phyloP scores from a whole-genome alignment of 1,140 invertebrate species.

The Dufourea novaeangliae region DNA sequence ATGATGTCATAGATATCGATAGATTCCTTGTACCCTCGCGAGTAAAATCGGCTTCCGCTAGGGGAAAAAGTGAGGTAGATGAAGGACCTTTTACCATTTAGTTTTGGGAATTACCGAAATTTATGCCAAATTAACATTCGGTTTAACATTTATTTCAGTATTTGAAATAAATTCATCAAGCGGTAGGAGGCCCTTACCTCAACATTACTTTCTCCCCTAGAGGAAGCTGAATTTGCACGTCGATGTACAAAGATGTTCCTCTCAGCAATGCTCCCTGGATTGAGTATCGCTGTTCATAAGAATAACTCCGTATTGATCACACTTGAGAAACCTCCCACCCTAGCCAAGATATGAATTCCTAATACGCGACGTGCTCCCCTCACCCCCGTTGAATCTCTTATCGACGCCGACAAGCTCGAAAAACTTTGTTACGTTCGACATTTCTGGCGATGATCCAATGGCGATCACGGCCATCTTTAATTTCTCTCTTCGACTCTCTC shows the following conservation, averaged over 20 bases:
- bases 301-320: slow-evolving; percentile 75
- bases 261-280: slow-evolving; percentile 29
- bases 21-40: too few relatives aligned
- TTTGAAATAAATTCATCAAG: too few relatives aligned
- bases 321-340: slow-evolving; percentile 64
- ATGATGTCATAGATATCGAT: background rate
- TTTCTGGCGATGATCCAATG: slow-evolving; percentile 72
- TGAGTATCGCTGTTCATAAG: slow-evolving; percentile 73
- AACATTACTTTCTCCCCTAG: too few relatives aligned
- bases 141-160: too few relatives aligned
- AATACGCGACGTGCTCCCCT: slow-evolving; percentile 57
- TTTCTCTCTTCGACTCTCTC: slow-evolving; percentile 73
- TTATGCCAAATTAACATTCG: too few relatives aligned
- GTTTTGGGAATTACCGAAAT: too few relatives aligned
- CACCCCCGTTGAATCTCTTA: slow-evolving; percentile 43
- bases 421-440: slow-evolving; percentile 69
- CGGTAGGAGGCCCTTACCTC: too few relatives aligned
- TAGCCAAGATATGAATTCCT: slow-evolving; percentile 75
- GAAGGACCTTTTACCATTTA: too few relatives aligned
- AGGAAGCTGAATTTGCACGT: too few relatives aligned
- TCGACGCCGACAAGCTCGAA: slow-evolving; percentile 61
- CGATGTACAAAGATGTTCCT: background rate
- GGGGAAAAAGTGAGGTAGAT: too few relatives aligned
- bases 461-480: slow-evolving; percentile 76
- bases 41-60: too few relatives aligned